Evolutionary conservation across 1,140 invertebrate genomes (phyloP).

Genomic region (Zaprionus inermis): DNA sequence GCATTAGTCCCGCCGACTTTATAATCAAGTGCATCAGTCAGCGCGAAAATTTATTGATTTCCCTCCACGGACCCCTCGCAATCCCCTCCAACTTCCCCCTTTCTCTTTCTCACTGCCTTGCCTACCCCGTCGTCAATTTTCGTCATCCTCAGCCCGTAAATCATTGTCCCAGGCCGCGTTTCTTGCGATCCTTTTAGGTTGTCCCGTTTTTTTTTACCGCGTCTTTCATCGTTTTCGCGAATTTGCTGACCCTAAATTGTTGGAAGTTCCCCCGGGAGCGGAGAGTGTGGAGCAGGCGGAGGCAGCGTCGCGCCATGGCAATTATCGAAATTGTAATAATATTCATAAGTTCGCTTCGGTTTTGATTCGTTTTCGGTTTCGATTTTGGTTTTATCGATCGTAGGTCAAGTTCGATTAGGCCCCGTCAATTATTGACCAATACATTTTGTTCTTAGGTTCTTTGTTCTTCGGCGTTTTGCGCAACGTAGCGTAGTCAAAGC

Average conservation of each 20-base stretch:
- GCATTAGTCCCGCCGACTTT: conserved; percentile 54
- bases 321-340: conserved; percentile 82
- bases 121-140: conserved; percentile 53
- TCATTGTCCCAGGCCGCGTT: conserved; percentile 56
- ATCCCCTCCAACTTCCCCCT: background rate
- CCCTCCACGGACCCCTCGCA: background rate
- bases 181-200: conserved; percentile 30
- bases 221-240: conserved; percentile 11
- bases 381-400: conserved; percentile 49
- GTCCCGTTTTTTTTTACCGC: conserved; percentile 24
- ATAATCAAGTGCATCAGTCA: conserved; percentile 72
- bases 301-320: conserved; percentile 48
- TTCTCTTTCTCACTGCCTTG: background rate
- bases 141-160: conserved; percentile 57
- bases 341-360: conserved; percentile 50
- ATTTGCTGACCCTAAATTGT: conserved; percentile 52
- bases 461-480: background rate
- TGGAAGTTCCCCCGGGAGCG: conserved; percentile 9
- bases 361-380: conserved; percentile 8
- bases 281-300: background rate
- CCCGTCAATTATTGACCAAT: conserved; percentile 36
- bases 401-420: conserved; percentile 57
- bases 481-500: background rate
- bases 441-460: conserved; percentile 1
- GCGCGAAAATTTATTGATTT: conserved; percentile 78